Percentiles rank a stretch among this genome's conserved stretches.
Evolutionary conservation across 2,888 invertebrate species (phyloP).

Genomic region (Epinotia ramella): DNA sequence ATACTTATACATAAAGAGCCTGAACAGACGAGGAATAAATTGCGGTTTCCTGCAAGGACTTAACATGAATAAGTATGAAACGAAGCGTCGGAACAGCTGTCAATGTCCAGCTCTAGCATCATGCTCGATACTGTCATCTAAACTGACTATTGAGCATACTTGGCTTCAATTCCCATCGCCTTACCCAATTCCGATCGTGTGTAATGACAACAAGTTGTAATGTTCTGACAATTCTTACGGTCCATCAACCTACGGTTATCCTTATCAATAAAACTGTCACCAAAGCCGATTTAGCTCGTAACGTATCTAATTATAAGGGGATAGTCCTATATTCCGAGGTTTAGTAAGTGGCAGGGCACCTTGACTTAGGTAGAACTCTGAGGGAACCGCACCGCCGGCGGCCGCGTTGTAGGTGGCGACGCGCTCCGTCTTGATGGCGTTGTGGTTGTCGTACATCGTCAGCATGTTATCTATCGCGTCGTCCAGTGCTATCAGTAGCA

Average conservation of each 20-base stretch:
- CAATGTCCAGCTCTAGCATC: too few species aligned
- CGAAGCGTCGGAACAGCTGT: not conserved
- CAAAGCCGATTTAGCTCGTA: too few species aligned
- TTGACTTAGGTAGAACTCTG: slow-evolving; percentile 79
- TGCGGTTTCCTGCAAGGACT: not conserved
- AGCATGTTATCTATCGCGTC: slow-evolving; percentile 79
- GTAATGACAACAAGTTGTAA: not conserved
- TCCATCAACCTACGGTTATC: too few species aligned
- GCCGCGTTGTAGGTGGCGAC: slow-evolving; percentile 69
- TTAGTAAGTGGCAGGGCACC: slow-evolving; percentile 60
- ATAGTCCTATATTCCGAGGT: too few species aligned
- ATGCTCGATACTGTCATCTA: too few species aligned
- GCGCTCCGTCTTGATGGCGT: slow-evolving; percentile 74
- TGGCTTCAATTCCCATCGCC: not conserved
- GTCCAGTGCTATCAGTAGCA: slow-evolving; percentile 75
- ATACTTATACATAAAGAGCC: not conserved
- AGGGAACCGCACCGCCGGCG: slow-evolving; percentile 72
- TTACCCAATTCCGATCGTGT: not conserved
- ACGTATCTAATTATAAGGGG: too few species aligned
- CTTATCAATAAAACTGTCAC: too few species aligned
- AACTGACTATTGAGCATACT: not conserved
- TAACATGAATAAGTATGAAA: not conserved
- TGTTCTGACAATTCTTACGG: too few species aligned
- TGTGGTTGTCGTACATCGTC: slow-evolving; percentile 81
- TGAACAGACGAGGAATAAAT: not conserved